phyloP scores from a whole-genome alignment of 2,113 vertebrate species.

The Spea bombifrons region DNA sequence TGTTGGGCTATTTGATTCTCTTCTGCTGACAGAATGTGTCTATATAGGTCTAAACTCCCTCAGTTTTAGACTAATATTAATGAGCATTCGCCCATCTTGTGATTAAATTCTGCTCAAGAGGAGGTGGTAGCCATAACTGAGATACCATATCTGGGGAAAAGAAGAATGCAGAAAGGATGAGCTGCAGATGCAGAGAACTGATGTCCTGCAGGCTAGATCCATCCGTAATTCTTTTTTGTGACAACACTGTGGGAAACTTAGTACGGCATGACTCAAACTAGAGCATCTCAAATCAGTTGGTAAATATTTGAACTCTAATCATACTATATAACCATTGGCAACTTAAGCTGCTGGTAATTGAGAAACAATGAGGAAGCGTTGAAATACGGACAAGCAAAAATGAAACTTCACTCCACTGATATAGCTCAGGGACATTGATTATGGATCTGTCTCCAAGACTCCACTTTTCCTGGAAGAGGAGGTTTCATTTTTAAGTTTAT shows the following conservation, averaged over 20 bases:
- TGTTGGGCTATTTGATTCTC: no score
- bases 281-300: not conserved
- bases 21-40: no score
- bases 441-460: no score
- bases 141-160: constrained; percentile 9
- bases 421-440: no score
- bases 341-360: constrained; percentile 7
- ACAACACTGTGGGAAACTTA: constrained; percentile 36
- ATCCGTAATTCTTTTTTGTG: constrained; percentile 22
- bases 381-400: no score
- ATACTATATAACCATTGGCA: constrained; percentile 7
- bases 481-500: no score
- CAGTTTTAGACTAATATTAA: not conserved
- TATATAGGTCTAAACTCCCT: no score
- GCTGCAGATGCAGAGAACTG: constrained; percentile 43
- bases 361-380: no score
- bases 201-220: constrained; percentile 28
- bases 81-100: not conserved
- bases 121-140: not conserved
- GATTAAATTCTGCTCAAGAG: not conserved
- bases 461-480: no score
- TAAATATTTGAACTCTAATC: constrained; percentile 39
- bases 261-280: constrained; percentile 36
- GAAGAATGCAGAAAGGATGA: constrained; percentile 14
- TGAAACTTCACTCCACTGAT: no score